phyloP scores from a whole-genome alignment of 2,888 invertebrate species.

The Nomada goodeniana region DNA sequence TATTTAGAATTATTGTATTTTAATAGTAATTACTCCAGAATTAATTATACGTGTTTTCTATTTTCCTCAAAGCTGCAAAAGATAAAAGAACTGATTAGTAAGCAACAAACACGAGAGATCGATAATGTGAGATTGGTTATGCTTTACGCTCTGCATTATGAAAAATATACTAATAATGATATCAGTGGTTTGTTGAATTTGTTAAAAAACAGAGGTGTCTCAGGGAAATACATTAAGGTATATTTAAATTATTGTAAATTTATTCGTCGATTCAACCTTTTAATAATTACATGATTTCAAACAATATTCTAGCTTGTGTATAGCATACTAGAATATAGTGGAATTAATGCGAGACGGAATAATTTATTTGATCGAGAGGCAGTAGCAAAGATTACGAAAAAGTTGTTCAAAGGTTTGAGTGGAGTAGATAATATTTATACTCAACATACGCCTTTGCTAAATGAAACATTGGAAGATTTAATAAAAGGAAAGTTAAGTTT shows the following conservation, averaged over 20 bases:
- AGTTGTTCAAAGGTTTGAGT: conserved; percentile 94
- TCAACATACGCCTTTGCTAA: conserved; percentile 97
- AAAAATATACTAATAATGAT: conserved; percentile 94
- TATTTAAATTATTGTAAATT: conserved; percentile 16
- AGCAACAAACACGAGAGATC: conserved; percentile 88
- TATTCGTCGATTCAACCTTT: background rate
- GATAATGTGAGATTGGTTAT: conserved; percentile 96
- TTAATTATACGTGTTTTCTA: background rate
- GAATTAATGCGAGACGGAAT: conserved; percentile 91
- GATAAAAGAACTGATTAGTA: conserved; percentile 92
- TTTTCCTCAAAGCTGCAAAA: conserved; percentile 77
- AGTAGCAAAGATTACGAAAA: conserved; percentile 95
- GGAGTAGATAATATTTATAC: conserved; percentile 99
- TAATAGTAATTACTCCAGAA: background rate
- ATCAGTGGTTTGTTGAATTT: conserved; percentile 90
- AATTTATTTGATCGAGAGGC: conserved; percentile 94
- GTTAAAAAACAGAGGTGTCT: conserved; percentile 89
- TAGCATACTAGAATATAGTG: conserved; percentile 93
- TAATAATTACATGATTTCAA: background rate
- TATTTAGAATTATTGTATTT: background rate
- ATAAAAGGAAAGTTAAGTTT: conserved; percentile 96
- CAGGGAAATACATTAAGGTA: conserved; percentile 86
- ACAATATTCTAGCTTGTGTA: conserved; percentile 85
- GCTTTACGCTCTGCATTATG: conserved; percentile 97
- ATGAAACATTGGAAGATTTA: conserved; percentile 95